phyloP scores from a whole-genome alignment of 2,888 invertebrate species.

The Pyrrhosoma nymphula region DNA sequence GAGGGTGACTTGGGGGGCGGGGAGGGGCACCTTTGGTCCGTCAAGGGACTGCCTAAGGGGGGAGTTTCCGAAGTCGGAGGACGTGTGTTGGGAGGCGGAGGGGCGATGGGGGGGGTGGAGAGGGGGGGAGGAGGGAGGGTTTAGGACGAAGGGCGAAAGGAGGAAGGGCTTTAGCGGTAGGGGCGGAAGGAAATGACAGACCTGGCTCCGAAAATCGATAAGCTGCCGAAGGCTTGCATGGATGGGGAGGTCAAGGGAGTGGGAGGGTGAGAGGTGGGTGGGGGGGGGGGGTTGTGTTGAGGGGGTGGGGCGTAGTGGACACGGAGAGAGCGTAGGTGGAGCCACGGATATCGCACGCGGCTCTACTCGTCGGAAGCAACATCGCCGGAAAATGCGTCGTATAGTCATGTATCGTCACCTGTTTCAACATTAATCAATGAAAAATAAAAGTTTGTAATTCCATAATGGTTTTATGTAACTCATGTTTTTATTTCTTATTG shows the following conservation, averaged over 20 bases:
- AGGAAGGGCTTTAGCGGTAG: slow-evolving; percentile 41
- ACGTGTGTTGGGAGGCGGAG: neutral
- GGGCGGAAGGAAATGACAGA: slow-evolving; percentile 70
- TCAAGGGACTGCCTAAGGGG: too few relatives aligned
- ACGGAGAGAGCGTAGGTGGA: slow-evolving; percentile 36
- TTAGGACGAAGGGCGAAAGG: neutral
- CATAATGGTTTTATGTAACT: too few relatives aligned
- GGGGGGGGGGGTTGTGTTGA: neutral
- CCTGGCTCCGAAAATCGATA: slow-evolving; percentile 73
- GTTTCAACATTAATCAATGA: neutral
- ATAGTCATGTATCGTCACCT: neutral
- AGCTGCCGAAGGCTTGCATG: slow-evolving; percentile 63
- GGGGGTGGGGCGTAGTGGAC: slow-evolving; percentile 4
- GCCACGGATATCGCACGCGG: neutral
- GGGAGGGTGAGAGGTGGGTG: neutral
- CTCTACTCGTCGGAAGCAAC: neutral
- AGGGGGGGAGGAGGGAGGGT: neutral
- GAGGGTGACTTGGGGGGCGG: too few relatives aligned
- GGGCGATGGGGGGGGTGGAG: neutral
- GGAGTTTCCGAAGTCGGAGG: neutral
- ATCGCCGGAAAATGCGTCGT: neutral
- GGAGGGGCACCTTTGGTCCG: too few relatives aligned
- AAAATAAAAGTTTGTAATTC: too few relatives aligned
- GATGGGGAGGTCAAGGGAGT: slow-evolving; percentile 41
- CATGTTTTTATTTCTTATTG: too few relatives aligned